Evolutionary conservation across 2,797 vertebrate species (phyloP), one percentile per base, ranked within the genome.

Genomic region (Leuciscus waleckii): DNA sequence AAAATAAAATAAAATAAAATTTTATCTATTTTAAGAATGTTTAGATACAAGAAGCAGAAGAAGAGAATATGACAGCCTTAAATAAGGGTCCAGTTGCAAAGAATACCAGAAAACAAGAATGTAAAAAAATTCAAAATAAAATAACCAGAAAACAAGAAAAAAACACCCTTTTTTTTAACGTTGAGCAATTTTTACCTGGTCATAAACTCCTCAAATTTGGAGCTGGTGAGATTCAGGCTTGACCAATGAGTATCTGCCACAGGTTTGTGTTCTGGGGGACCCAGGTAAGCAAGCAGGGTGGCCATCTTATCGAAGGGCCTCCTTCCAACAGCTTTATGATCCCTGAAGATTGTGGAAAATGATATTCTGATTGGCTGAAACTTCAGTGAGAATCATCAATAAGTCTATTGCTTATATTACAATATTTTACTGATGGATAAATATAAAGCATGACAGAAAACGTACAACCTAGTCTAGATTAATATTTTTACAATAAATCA

Each of bases 151-250:
- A 37, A 11, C 1, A 11, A 41, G 21, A 41, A 39, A 23, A 69
- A 69, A 39, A 21, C 4, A 56, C 8, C 29, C 1, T 23, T 23
- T 9, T 56, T 56, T 56, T 11, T 9, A 26, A 4, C 2, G 1
- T 26, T 2, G 23, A 61, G 73, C 46, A 14, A 14, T 41, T 49
- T n/a, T 70, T 95, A 99, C 98, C 98, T 97, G 0, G 98, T 99
- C 98, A 99, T 99, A 90, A 99, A 99, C 90, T 99, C 98, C 84
- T 99, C 98, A 93, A 99, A 99, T 88, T 99, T 99, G 68, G 98
- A 99, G 91, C 98, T 99, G 43, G 98, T 99, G 88, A 99, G 96
- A 88, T 99, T 99, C 82, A 99, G 95, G 90, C 98, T 99, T 91
- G 98, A 99, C 98, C 98, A 99, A 73, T 99, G 98, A 0, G 98